Evolutionary conservation across 2,113 vertebrate species (phyloP).

Genomic region (Catharus fuscescens): DNA sequence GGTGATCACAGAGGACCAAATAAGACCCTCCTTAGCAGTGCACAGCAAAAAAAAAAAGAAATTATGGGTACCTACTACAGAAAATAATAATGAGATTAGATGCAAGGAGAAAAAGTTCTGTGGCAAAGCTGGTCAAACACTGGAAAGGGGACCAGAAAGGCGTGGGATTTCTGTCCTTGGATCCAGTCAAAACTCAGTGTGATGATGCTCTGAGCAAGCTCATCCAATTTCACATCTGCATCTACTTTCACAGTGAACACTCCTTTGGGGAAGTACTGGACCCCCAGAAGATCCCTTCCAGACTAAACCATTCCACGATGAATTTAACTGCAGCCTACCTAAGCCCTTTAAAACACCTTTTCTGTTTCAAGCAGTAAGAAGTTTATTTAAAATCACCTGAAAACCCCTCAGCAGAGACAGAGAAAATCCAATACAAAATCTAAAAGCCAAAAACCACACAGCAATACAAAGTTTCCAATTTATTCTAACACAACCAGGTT

Average conservation of each 20-base stretch:
- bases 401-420: not conserved
- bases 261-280: not conserved
- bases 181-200: not conserved
- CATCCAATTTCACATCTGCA: not conserved
- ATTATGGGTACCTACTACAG: not conserved
- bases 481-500: not conserved
- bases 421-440: not conserved
- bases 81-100: not conserved
- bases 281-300: not conserved
- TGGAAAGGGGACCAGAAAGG: not conserved
- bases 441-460: not conserved
- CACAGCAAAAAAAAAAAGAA: not conserved
- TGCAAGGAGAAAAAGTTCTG: not conserved
- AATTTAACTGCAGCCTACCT: not conserved
- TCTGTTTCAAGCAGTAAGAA: not conserved
- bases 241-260: not conserved
- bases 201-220: not conserved
- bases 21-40: not conserved
- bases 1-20: not conserved
- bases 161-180: not conserved
- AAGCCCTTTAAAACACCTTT: not conserved
- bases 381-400: not conserved
- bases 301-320: rapidly evolving
- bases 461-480: not conserved
- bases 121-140: not conserved